A percentile compares a stretch with the other conserved stretches of the same genome.
phyloP scores from a whole-genome alignment of 2,113 vertebrate genomes.

The Oostethus manadensis region DNA sequence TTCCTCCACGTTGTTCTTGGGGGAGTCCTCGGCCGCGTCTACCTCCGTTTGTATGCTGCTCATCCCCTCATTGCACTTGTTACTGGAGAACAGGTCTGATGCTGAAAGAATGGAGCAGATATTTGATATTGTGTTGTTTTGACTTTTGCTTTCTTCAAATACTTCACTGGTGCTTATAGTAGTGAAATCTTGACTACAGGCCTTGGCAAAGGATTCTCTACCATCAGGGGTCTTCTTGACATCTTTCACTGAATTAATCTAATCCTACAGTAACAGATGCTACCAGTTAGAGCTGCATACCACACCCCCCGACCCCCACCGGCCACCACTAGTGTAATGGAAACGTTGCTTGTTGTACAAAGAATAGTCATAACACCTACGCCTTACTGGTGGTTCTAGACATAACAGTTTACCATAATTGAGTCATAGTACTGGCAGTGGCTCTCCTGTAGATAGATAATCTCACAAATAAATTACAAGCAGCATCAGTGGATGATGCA shows the following conservation, averaged over 20 bases:
- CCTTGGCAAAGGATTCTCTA: constrained; percentile 6
- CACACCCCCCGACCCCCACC: too few relatives aligned
- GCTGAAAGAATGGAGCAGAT: constrained; percentile 47
- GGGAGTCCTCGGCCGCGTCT: constrained; percentile 54
- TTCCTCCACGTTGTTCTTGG: constrained; percentile 69
- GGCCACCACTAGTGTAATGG: too few relatives aligned
- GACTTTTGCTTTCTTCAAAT: neutral
- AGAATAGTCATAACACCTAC: too few relatives aligned
- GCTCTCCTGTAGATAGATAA: too few relatives aligned
- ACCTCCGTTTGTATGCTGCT: constrained; percentile 61
- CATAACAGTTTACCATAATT: too few relatives aligned
- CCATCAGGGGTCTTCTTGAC: constrained; percentile 33
- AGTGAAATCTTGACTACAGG: constrained; percentile 36
- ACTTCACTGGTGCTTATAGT: neutral
- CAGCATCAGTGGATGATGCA: too few relatives aligned
- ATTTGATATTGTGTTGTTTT: neutral
- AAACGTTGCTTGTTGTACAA: too few relatives aligned
- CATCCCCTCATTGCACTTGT: constrained; percentile 76
- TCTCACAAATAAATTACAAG: too few relatives aligned
- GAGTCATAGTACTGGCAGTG: too few relatives aligned
- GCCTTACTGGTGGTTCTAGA: too few relatives aligned
- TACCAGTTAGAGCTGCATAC: constrained; percentile 60
- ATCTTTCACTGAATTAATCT: constrained; percentile 61
- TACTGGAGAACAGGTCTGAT: constrained; percentile 71
- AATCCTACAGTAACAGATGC: constrained; percentile 71